Conservation (phyloP, 2,888 invertebrate genomes). For the Mactromeris polynyma region DNA sequence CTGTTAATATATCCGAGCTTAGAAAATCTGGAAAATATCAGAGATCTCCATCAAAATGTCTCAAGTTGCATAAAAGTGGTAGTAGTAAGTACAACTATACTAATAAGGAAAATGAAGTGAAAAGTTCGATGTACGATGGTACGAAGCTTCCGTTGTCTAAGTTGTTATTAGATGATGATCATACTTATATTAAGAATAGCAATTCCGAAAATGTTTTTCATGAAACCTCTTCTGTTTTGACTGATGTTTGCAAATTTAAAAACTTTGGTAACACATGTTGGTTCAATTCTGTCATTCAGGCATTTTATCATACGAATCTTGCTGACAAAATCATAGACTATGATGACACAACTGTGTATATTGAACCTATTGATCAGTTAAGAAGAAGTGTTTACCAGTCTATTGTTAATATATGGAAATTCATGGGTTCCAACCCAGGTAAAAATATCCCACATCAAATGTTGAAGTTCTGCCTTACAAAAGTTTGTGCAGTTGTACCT, state of each 20-base stretch:
- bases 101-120: no score
- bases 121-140: no score
- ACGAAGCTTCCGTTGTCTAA: no score
- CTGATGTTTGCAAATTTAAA: slow-evolving; percentile 17
- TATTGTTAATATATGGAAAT: slow-evolving; percentile 18
- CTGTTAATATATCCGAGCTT: neutral
- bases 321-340: slow-evolving; percentile 6
- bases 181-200: no score
- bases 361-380: no score
- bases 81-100: no score
- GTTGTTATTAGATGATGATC: no score
- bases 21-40: slow-evolving; percentile 29
- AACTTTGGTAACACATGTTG: slow-evolving; percentile 36
- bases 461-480: neutral
- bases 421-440: neutral
- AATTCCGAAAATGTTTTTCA: no score
- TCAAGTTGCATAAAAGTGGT: no score
- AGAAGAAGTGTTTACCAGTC: neutral
- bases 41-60: slow-evolving; percentile 17
- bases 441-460: neutral
- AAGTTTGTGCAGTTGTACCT: slow-evolving; percentile 2
- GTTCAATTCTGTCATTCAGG: slow-evolving; percentile 43
- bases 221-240: no score
- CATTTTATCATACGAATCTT: slow-evolving; percentile 23
- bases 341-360: no score